These are phyloP conservation scores for Orchesella flavescens DNA, from an alignment of 2,888 invertebrate genomes.

Conservation along the genomic window DNA sequence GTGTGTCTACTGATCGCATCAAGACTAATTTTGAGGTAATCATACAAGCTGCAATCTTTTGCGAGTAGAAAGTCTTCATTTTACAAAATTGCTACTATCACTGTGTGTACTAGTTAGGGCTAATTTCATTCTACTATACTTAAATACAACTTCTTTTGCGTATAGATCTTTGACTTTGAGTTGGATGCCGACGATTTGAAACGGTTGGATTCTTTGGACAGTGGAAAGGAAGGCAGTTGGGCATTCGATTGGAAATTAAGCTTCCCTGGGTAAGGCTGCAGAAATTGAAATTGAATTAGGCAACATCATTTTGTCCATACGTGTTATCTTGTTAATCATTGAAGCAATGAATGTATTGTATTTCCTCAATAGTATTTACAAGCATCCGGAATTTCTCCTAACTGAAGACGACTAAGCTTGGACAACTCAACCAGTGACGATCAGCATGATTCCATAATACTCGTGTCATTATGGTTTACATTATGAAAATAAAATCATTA, in stretches of 20 bases:
- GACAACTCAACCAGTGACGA: neutral
- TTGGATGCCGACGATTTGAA: conserved; percentile 80
- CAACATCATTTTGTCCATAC: too few relatives aligned
- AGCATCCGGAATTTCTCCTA: conserved; percentile 39
- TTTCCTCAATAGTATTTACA: conserved; percentile 19
- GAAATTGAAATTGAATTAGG: too few relatives aligned
- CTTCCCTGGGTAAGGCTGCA: conserved; percentile 50
- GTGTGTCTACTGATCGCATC: conserved; percentile 83
- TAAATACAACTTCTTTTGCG: too few relatives aligned
- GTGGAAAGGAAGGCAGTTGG: conserved; percentile 75
- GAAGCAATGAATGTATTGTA: too few relatives aligned
- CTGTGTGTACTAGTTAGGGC: too few relatives aligned
- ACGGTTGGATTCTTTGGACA: conserved; percentile 79
- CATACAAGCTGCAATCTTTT: neutral
- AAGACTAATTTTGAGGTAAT: conserved; percentile 83
- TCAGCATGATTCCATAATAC: too few relatives aligned
- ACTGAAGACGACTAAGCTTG: conserved; percentile 1
- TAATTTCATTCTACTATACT: too few relatives aligned
- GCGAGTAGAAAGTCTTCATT: neutral
- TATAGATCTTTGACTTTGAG: conserved; percentile 80
- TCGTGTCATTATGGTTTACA: too few relatives aligned
- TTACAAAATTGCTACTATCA: too few relatives aligned
- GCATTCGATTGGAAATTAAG: conserved; percentile 47
- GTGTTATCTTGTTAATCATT: too few relatives aligned
- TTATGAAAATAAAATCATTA: neutral